A percentile compares a stretch with the other conserved stretches of the same genome.
Evolutionary conservation across 2,888 invertebrate genomes (phyloP).

Genomic region (Drosophila borealis): DNA sequence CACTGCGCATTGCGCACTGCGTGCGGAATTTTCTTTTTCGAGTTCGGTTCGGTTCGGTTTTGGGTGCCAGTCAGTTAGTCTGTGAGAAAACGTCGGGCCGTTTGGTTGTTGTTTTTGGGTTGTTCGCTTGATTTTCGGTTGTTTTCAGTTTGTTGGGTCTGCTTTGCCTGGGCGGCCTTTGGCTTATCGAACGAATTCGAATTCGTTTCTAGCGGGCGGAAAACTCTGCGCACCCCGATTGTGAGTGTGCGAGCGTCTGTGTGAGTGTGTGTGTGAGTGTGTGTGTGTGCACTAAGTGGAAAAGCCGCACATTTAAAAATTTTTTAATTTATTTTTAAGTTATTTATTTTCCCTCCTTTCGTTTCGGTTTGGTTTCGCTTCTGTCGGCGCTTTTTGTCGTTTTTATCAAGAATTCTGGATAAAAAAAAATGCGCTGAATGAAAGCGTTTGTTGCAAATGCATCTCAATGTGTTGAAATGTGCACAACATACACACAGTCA

Average conservation of each 20-base stretch:
- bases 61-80: constrained; percentile 69
- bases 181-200: constrained; percentile 60
- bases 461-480: constrained; percentile 38
- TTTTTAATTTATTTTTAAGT: constrained; percentile 77
- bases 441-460: constrained; percentile 57
- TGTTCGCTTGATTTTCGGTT: constrained; percentile 39
- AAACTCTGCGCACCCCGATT: constrained; percentile 67
- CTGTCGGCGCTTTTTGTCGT: constrained; percentile 57
- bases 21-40: constrained; percentile 75
- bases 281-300: constrained; percentile 53
- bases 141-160: constrained; percentile 27
- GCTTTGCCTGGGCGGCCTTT: constrained; percentile 43
- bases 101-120: constrained; percentile 64
- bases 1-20: constrained; percentile 70
- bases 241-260: constrained; percentile 28
- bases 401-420: constrained; percentile 67
- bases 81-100: constrained; percentile 82
- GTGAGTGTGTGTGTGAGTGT: constrained; percentile 5
- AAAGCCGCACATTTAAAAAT: constrained; percentile 61
- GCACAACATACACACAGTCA: constrained; percentile 25
- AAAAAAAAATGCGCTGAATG: constrained; percentile 63
- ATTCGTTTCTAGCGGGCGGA: constrained; percentile 63
- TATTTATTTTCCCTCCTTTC: constrained; percentile 52
- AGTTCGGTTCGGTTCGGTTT: constrained; percentile 52
- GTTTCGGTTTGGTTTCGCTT: constrained; percentile 27